phyloP scores from a whole-genome alignment of 1,140 invertebrate species.

The Paramacrobiotus metropolitanus region DNA sequence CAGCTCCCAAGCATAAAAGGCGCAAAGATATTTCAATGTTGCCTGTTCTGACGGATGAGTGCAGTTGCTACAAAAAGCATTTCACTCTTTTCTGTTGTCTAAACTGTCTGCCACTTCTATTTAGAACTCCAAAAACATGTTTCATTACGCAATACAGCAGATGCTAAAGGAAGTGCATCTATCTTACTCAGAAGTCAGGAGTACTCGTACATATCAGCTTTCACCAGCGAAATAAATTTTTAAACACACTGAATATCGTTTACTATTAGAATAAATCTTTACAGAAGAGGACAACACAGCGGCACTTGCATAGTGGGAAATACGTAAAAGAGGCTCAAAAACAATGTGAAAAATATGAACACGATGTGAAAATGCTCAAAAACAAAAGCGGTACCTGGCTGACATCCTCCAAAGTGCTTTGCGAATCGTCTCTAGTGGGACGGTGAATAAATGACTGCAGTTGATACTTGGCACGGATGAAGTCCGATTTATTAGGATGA shows the following conservation, averaged over 20 bases:
- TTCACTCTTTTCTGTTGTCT: background rate
- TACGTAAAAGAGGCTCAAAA: too few relatives aligned
- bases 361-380: constrained; percentile 5
- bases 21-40: constrained; percentile 79
- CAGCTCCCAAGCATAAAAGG: constrained; percentile 72
- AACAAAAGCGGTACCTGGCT: constrained; percentile 20
- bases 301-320: too few relatives aligned
- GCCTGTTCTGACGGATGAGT: constrained; percentile 74
- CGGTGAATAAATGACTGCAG: constrained; percentile 58
- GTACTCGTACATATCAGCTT: too few relatives aligned
- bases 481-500: constrained; percentile 74
- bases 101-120: background rate
- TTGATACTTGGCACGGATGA: constrained; percentile 79
- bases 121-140: too few relatives aligned
- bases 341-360: too few relatives aligned
- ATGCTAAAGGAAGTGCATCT: too few relatives aligned
- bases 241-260: too few relatives aligned
- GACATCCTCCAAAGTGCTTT: constrained; percentile 25
- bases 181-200: too few relatives aligned
- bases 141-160: too few relatives aligned
- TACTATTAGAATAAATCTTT: too few relatives aligned
- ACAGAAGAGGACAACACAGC: too few relatives aligned
- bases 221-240: too few relatives aligned
- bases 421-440: constrained; percentile 41
- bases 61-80: constrained; percentile 65